phyloP scores from a whole-genome alignment of 2,113 vertebrate genomes.

The Aspiorhynchus laticeps region DNA sequence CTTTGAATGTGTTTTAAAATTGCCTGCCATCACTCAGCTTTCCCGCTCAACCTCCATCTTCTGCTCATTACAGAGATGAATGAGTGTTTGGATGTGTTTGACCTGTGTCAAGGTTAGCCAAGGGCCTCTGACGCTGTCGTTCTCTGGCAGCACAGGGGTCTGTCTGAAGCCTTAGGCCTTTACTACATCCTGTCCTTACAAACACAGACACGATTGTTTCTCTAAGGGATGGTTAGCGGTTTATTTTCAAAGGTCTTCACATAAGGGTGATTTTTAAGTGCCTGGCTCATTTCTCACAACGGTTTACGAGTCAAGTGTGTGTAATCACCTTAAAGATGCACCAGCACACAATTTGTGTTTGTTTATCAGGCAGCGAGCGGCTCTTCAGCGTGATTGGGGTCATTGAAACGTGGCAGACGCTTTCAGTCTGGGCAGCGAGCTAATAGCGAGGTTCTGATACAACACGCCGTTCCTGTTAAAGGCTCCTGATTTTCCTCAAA shows the following conservation, averaged over 20 bases:
- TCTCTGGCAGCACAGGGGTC: too few species aligned
- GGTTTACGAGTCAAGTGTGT: neutral
- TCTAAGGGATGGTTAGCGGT: neutral
- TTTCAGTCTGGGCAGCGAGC: slow-evolving; percentile 30
- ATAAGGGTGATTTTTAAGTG: neutral
- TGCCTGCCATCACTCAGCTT: neutral
- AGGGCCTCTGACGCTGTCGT: too few species aligned
- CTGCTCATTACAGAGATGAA: slow-evolving; percentile 69
- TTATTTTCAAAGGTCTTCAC: neutral
- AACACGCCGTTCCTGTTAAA: neutral
- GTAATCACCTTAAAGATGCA: slow-evolving; percentile 30
- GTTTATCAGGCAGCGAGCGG: neutral
- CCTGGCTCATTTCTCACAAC: neutral
- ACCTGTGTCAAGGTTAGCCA: too few species aligned
- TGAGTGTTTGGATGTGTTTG: slow-evolving; percentile 48
- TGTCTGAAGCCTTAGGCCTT: too few species aligned
- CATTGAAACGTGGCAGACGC: slow-evolving; percentile 25
- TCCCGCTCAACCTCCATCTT: neutral
- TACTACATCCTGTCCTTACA: too few species aligned
- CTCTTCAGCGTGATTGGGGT: slow-evolving; percentile 13
- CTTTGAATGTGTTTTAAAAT: neutral
- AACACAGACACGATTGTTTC: neutral
- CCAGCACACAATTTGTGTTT: neutral
- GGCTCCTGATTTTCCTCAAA: slow-evolving; percentile 1
- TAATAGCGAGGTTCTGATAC: neutral